phyloP scores from a whole-genome alignment of 2,797 vertebrate genomes.

The Triplophysa bombifrons region DNA sequence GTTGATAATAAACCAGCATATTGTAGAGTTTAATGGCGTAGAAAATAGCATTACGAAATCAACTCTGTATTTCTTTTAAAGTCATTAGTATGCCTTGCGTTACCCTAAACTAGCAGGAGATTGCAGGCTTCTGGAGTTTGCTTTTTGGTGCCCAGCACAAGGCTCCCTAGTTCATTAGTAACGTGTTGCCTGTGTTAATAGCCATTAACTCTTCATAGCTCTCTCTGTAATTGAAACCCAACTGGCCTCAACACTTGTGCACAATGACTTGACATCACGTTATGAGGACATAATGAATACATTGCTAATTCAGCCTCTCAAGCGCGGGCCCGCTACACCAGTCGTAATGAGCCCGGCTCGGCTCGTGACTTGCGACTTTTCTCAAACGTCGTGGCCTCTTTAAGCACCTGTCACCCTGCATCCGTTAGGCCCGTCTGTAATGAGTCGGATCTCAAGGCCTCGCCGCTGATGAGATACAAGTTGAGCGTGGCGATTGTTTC shows the following conservation, averaged over 20 bases:
- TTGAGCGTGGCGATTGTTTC: slow-evolving; percentile 60
- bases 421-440: slow-evolving; percentile 52
- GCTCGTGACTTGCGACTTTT: slow-evolving; percentile 2
- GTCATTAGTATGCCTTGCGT: slow-evolving; percentile 34
- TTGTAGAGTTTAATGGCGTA: not conserved
- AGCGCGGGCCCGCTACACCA: not conserved
- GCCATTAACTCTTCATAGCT: slow-evolving; percentile 42
- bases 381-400: slow-evolving; percentile 28
- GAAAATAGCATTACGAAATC: slow-evolving; percentile 5
- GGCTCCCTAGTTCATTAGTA: slow-evolving; percentile 30
- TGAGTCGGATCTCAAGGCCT: slow-evolving; percentile 45
- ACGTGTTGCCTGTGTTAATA: slow-evolving; percentile 22
- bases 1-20: too few relatives aligned
- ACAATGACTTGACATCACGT: slow-evolving; percentile 30
- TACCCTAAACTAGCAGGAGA: not conserved
- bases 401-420: slow-evolving; percentile 47
- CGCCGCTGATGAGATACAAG: slow-evolving; percentile 63
- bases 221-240: slow-evolving; percentile 46
- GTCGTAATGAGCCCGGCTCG: slow-evolving; percentile 23
- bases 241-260: slow-evolving; percentile 32
- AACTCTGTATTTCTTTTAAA: not conserved
- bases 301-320: slow-evolving; percentile 58
- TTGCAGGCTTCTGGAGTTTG: slow-evolving; percentile 25
- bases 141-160: slow-evolving; percentile 26
- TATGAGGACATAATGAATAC: slow-evolving; percentile 32